phyloP scores from a whole-genome alignment of 2,797 vertebrate species.

The Falco columbarius region DNA sequence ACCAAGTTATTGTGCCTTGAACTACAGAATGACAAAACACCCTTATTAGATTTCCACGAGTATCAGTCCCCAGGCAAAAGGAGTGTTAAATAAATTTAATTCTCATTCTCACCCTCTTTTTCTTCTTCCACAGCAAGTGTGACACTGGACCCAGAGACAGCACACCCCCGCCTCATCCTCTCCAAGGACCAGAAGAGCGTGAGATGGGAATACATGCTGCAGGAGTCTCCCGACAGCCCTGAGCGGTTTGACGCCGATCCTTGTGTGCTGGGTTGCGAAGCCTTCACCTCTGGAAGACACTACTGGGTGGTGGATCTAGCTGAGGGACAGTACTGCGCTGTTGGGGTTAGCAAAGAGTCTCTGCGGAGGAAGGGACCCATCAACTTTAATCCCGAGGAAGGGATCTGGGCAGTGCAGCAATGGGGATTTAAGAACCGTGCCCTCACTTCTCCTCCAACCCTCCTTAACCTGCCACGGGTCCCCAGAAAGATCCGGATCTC shows the following conservation, averaged over 20 bases:
- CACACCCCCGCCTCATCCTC: constrained; percentile 80
- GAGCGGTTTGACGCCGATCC: constrained; percentile 82
- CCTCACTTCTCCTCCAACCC: background rate
- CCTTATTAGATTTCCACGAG: background rate
- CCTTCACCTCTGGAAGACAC: constrained; percentile 80
- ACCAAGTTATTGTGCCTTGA: no score
- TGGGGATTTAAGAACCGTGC: background rate
- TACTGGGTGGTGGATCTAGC: constrained; percentile 82
- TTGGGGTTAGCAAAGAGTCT: constrained; percentile 81
- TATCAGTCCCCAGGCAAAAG: background rate
- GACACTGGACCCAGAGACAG: constrained; percentile 62
- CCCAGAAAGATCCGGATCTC: background rate
- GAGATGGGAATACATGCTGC: constrained; percentile 67
- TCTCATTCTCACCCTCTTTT: no score
- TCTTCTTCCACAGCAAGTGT: background rate
- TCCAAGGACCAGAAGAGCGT: constrained; percentile 72
- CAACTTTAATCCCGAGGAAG: background rate
- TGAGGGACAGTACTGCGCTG: constrained; percentile 80
- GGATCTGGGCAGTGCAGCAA: background rate
- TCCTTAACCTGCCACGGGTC: background rate
- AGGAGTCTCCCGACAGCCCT: constrained; percentile 39
- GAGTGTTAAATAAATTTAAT: no score
- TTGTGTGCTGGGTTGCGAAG: constrained; percentile 78
- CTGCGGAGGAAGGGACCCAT: constrained; percentile 72
- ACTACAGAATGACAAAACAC: background rate